A percentile compares a stretch with the other conserved stretches of the same genome.
These are phyloP conservation scores for Nasua narica DNA, from an alignment of 2,797 vertebrate genomes.

Conservation along the genomic window DNA sequence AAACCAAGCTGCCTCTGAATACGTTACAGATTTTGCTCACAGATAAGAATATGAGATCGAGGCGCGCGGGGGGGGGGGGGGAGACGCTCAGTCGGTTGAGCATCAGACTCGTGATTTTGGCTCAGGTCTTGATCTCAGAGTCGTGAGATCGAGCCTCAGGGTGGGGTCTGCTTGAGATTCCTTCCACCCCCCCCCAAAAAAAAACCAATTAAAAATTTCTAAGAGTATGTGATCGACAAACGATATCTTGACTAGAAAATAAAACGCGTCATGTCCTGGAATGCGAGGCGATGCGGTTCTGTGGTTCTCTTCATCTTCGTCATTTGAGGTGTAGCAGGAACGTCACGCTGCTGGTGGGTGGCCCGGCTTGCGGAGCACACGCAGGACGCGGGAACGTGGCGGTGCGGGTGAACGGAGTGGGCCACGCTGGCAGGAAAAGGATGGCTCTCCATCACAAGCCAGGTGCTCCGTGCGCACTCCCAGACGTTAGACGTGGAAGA, in stretches of 20 bases:
- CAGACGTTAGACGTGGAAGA: not conserved
- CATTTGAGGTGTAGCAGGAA: not conserved
- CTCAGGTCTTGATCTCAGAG: not conserved
- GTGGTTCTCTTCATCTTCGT: not conserved
- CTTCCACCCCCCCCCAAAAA: fast-evolving
- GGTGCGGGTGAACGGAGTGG: fast-evolving
- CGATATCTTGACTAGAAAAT: not conserved
- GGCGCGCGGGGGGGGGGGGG: no score
- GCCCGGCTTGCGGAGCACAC: not conserved
- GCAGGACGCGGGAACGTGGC: no score
- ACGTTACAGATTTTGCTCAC: not conserved
- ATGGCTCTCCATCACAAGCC: fast-evolving
- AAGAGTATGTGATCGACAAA: not conserved
- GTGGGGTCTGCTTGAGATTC: not conserved
- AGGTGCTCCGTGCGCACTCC: fast-evolving
- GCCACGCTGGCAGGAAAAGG: fast-evolving
- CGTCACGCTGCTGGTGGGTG: not conserved
- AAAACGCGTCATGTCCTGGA: not conserved
- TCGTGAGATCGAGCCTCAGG: not conserved
- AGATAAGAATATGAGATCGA: not conserved
- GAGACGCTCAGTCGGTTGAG: not conserved
- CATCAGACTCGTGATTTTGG: not conserved
- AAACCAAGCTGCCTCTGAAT: not conserved
- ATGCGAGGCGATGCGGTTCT: not conserved
- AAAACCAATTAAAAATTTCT: not conserved